Base-by-base conservation (phyloP, 2,888 invertebrate species). In the Sericinus montela region DNA sequence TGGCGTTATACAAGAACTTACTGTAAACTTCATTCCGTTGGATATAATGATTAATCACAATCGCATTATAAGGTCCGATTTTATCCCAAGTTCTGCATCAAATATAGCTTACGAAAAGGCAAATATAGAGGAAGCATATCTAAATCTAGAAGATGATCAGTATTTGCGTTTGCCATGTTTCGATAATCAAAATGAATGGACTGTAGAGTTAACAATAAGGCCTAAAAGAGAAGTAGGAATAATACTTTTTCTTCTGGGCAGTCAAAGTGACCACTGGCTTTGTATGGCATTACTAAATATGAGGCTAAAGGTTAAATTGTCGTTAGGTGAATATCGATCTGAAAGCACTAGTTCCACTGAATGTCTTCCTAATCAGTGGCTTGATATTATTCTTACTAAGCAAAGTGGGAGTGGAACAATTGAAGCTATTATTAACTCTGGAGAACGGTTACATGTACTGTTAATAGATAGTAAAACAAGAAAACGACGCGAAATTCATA, bases 1-100 rank as follows among this genome's bases (percentile, higher is more conserved):
- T 28, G 90, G 90, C 1, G 81, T 83, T 63, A 69, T 90, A 43
- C 85, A 90, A 59, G 82, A 86, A 56, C 36, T 90, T 7, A 70
- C 79, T 28, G 58, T 90, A 11, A 90, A 90, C 60, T 90, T 89
- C 56, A 77, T 74, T 32, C 80, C 82, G 1, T 55, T 90, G 30
- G 65, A 63, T 45, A 64, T 87, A 55, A 60, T 63, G 16, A 59
- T 72, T 23, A 66, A 69, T 49, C 63, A 63, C 39, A 56, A 68
- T 37, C 52, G 48, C 29, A 66, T 53, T 51, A 45, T 51, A 29
- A 60, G 45, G 13, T 56, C 62, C 0, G 63, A 69, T 53, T 75
- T 74, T 34, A 58, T 57, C 49, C 88, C 88, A 1, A 69, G 45
- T 19, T 60, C 65, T 32, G 74, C 70, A 46, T 75, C 74, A 1